Evolutionary conservation across 2,888 invertebrate species (phyloP).

Genomic region (Lasioglossum marginatum): DNA sequence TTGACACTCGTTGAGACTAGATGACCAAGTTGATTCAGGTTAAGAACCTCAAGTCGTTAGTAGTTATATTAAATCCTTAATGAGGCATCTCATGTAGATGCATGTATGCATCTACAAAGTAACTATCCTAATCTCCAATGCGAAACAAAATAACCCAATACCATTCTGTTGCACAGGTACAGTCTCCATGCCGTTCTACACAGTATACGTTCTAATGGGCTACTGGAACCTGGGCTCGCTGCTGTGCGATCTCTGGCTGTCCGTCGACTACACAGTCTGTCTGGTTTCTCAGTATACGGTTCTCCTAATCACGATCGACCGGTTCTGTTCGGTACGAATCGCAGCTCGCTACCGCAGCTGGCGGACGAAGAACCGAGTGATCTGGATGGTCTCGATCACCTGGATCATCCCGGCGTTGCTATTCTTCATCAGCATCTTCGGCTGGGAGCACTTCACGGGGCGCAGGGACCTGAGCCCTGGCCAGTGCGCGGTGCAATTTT

Average conservation of each 20-base stretch:
- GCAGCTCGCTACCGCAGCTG: constrained; percentile 98
- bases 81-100: no score
- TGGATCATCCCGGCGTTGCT: constrained; percentile 98
- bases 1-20: background rate
- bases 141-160: background rate
- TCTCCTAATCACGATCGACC: constrained; percentile 98
- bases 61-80: background rate
- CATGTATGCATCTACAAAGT: no score
- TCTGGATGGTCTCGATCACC: constrained; percentile 97
- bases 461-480: constrained; percentile 94
- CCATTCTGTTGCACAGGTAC: constrained; percentile 88
- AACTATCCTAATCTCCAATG: background rate
- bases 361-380: constrained; percentile 96
- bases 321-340: constrained; percentile 99
- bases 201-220: constrained; percentile 97
- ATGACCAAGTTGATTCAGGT: background rate
- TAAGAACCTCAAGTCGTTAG: background rate
- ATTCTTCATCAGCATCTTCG: constrained; percentile 99
- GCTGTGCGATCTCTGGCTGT: constrained; percentile 98
- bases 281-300: constrained; percentile 99
- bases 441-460: constrained; percentile 99
- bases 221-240: constrained; percentile 98
- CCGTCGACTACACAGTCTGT: constrained; percentile 99
- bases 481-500: constrained; percentile 98
- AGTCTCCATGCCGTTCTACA: constrained; percentile 99